These are phyloP conservation scores for Rotaria socialis DNA, from an alignment of 2,888 invertebrate species.

Conservation along the genomic window DNA sequence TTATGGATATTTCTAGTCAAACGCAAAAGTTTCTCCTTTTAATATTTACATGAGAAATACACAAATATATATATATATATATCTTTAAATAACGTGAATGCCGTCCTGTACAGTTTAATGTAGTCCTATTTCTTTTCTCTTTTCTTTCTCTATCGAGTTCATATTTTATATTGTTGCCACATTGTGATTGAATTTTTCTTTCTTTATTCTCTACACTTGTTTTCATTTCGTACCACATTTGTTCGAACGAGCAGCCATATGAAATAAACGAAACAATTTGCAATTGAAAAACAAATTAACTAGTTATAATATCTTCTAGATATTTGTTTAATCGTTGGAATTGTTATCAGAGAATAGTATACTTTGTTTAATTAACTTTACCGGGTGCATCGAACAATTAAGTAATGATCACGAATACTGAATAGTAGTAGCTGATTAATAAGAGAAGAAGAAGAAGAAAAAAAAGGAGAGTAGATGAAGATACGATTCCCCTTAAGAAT, in stretches of 20 bases:
- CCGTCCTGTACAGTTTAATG: conserved; percentile 8
- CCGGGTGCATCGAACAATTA: not conserved
- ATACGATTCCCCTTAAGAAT: not conserved
- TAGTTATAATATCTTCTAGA: not conserved
- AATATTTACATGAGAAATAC: not conserved
- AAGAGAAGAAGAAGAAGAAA: not conserved
- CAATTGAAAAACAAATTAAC: not conserved
- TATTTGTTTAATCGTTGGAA: not conserved
- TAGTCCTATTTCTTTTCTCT: not conserved
- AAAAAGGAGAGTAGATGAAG: not conserved
- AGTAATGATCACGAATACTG: not conserved
- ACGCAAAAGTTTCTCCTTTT: not conserved
- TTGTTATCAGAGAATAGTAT: not conserved
- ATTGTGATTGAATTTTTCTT: conserved; percentile 8
- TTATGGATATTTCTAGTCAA: not conserved
- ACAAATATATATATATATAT: not conserved
- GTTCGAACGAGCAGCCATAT: not conserved
- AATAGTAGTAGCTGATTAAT: not conserved
- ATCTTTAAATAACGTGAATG: not conserved
- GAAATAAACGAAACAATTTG: conserved; percentile 11
- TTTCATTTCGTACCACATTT: conserved; percentile 14
- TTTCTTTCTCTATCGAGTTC: conserved; percentile 23
- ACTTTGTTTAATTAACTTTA: not conserved
- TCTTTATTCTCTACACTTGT: not conserved
- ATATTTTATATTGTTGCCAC: conserved; percentile 1